Base-by-base conservation (phyloP, 2,888 invertebrate genomes). In the Bibio marci region DNA sequence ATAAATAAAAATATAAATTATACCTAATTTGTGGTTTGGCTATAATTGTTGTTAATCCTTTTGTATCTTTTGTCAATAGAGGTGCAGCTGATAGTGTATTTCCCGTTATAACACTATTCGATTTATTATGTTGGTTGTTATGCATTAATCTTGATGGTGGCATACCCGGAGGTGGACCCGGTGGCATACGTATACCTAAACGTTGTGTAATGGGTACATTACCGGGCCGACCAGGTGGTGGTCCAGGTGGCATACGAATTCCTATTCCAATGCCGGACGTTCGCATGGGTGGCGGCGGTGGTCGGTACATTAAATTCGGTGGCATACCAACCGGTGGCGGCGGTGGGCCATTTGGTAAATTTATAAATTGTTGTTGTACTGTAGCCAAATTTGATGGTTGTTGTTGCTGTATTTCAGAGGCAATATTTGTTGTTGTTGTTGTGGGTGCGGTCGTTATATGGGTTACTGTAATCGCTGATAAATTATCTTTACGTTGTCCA, bases 21-120 rank as follows among this genome's bases (percentile, higher is more conserved):
- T 45, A 58, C 61, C 90, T 73, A 46, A 98, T 91, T 65, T 95
- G 94, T 0, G 97, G 95, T 57, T 95, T 95, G 0, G 95, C 97
- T 50, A 88, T 83, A 48, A 94, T 94, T 1, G 90, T 94, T 14
- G 86, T 80, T 12, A 76, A 74, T 57, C 72, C 76, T 33, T 69
- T 67, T 2, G 71, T 70, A 43, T 76, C 79, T 49, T 74, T 73
- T 44, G 81, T 71, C 50, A 85, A 80, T 53, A 83, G 85, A 12
- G 86, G 86, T 1, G 80, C 86, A 2, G 86, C 86, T 10, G 77
- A 76, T 17, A 87, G 64, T 22, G 86, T 83, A 47, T 83, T 81
- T 2, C 78, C 66, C 10, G 57, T 54, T 4, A 22, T 22, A 6
- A 3, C 56, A 49, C 8, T 52, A 48, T 37, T 49, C 49, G 10